A percentile compares a stretch with the other conserved stretches of the same genome.
These are phyloP conservation scores for Semnornis frantzii DNA, from an alignment of 2,113 vertebrate species.

Conservation along the genomic window DNA sequence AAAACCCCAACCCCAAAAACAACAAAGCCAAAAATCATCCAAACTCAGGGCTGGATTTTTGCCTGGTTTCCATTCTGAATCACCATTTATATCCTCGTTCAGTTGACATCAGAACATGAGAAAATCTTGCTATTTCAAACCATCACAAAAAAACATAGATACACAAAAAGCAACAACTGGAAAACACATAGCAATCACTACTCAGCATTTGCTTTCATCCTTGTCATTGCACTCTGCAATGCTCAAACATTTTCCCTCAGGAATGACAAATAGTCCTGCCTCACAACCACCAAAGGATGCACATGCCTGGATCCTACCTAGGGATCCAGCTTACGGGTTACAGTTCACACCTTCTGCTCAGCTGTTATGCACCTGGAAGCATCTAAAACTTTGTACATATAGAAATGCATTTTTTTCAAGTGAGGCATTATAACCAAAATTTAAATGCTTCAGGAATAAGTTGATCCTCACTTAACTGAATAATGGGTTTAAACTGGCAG, in stretches of 20 bases:
- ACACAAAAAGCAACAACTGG: background rate
- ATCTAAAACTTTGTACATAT: background rate
- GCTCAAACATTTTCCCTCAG: background rate
- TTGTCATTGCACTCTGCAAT: background rate
- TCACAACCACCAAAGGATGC: background rate
- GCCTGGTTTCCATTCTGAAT: conserved; percentile 18
- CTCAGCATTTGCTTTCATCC: background rate
- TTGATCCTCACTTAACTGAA: background rate
- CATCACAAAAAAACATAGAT: background rate
- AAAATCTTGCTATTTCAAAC: background rate
- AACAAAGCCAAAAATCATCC: too few relatives aligned
- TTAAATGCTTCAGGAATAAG: background rate
- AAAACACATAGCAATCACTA: background rate
- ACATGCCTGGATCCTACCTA: background rate
- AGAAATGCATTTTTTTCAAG: background rate
- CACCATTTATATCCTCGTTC: background rate
- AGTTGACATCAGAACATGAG: background rate
- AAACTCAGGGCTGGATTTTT: background rate
- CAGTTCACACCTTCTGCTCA: background rate
- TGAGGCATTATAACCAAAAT: background rate
- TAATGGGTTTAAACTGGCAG: background rate
- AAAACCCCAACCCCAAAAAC: too few relatives aligned
- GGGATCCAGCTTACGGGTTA: background rate
- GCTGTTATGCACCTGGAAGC: background rate
- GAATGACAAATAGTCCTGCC: background rate